These are phyloP conservation scores for Pocillopora grandis DNA, from an alignment of 92 coral and sea anemone species.

Conservation along the genomic window DNA sequence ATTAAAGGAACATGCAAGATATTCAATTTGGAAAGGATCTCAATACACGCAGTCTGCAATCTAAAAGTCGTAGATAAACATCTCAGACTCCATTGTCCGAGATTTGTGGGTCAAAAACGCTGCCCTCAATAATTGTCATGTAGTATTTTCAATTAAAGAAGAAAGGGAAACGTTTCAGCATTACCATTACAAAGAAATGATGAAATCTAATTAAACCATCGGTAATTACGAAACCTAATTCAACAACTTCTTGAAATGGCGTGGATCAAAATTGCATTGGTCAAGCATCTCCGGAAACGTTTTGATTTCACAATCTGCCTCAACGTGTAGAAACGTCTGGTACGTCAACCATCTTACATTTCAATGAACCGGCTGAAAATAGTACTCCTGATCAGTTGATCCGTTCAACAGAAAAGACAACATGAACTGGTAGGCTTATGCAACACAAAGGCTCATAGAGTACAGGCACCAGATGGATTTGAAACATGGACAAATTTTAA, in stretches of 20 bases:
- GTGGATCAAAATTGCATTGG: background rate
- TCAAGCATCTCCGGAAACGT: constrained; percentile 8
- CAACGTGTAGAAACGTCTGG: background rate
- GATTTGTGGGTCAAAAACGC: background rate
- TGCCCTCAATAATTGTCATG: constrained; percentile 24
- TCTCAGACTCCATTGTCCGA: background rate
- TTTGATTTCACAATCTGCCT: constrained; percentile 1
- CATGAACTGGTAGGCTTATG: background rate
- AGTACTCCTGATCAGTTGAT: background rate
- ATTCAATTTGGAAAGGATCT: constrained; percentile 9
- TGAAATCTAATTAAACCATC: constrained; percentile 14
- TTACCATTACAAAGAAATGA: constrained; percentile 21
- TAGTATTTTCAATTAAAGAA: constrained; percentile 3
- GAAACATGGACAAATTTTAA: background rate
- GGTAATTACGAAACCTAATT: background rate
- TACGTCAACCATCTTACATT: background rate
- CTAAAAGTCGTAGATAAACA: background rate
- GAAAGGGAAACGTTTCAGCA: constrained; percentile 12
- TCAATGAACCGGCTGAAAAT: background rate
- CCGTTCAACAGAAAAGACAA: background rate
- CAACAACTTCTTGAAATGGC: background rate
- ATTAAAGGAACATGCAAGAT: background rate
- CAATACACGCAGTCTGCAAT: background rate
- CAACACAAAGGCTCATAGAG: background rate
- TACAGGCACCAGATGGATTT: background rate